Base-by-base conservation (phyloP, 2,888 invertebrate species). In the Xestia c-nigrum region DNA sequence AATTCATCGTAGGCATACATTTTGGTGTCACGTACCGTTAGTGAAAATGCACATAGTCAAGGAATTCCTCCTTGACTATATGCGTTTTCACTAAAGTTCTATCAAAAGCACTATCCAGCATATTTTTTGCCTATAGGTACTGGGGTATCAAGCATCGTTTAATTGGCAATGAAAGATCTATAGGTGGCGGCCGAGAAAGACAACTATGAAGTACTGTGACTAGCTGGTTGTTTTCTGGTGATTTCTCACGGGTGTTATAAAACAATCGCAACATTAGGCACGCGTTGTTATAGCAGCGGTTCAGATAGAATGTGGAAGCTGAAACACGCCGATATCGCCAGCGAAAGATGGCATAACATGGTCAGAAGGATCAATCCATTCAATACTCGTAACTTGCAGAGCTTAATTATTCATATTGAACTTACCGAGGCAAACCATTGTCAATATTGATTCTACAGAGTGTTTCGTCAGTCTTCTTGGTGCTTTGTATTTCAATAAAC, bases 221-320 rank as follows among this genome's bases (percentile, higher is more conserved):
- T 40, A 40, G 6, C n/a, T 40, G 64, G 43, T 64, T n/a, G 14
- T 43, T 64, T 52, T 46, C 7, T 50, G 14, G 21, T 52, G 0
- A 59, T 40, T 74, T 14, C 19, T 55, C n/a, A 59, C 64, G 57
- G 24, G 38, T 61, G 50, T 74, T 72, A 52, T 57, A 43, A 69
- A 74, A 69, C 71, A 87, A 73, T 70, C 57, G 43, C 16, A 69
- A 72, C 57, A 66, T 76, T 77, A 67, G 74, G 63, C 78, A 73
- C 52, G 78, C 80, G 78, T 71, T 65, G 76, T 78, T 70, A 63
- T 40, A 55, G 72, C 65, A 76, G 70, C 72, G 72, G 63, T 31
- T 72, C 50, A 43, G 71, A 73, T 61, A 87, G 63, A 70, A 68
- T 78, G 81, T 74, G 76, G 78, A 21, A 72, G 80, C 81, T 74